These are phyloP conservation scores for Cryptoleucopteryx plumbea DNA, from an alignment of 2,113 vertebrate species.

Conservation along the genomic window DNA sequence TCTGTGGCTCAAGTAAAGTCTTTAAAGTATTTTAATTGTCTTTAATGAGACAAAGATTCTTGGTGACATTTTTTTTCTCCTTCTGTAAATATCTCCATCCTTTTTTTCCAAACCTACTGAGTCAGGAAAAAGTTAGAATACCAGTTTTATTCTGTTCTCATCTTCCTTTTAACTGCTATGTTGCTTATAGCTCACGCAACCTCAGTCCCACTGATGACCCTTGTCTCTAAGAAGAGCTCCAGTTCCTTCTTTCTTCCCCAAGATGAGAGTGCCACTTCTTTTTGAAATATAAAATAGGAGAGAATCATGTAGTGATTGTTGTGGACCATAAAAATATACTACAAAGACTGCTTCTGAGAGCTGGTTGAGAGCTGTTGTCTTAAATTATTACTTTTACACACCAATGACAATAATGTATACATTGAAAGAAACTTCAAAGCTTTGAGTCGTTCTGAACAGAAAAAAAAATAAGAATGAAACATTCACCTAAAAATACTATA, in stretches of 20 bases:
- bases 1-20: neutral
- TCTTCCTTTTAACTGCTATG: neutral
- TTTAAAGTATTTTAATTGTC: neutral
- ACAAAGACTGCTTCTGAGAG: neutral
- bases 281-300: neutral
- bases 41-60: neutral
- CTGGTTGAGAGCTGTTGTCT: neutral
- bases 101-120: neutral
- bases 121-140: neutral
- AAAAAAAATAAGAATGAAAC: neutral
- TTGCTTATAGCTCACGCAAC: neutral
- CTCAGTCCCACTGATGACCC: neutral
- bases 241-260: neutral
- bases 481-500: neutral
- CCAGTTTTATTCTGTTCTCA: neutral
- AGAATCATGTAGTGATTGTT: neutral
- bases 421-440: neutral
- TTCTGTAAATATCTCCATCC: neutral
- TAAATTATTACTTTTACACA: neutral
- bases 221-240: neutral
- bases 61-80: neutral
- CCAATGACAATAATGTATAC: neutral
- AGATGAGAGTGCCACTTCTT: neutral
- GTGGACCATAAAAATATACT: neutral
- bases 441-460: neutral